Base-by-base conservation (phyloP, 2,113 vertebrate genomes). In the Nerophis lumbriciformis region DNA sequence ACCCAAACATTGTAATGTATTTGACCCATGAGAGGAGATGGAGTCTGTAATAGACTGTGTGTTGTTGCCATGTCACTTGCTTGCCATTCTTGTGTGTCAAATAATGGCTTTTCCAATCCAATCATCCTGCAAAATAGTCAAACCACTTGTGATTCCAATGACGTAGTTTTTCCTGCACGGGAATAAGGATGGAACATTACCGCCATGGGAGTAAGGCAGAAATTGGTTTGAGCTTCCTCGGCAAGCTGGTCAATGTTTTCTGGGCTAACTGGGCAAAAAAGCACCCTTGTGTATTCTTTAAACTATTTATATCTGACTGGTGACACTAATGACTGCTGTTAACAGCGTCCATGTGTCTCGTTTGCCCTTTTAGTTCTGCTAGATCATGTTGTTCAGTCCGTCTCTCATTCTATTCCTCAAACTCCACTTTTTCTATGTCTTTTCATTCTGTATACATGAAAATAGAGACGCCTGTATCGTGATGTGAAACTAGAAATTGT, bases 291-390 rank as follows among this genome's bases (percentile, higher is more conserved):
- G 73, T 49, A 72, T 79, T 77, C 63, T 82, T 81, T 69, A 44
- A 48, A 73, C 48, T 48, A 55, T 68, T 78, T 80, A 68, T 73
- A 63, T 71, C 72, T 55, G 36, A 57, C 54, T 53, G 53, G 42
- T 66, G 79, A 79, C 76, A 79, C 62, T 79, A 81, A 82, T 73
- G 73, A 66, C 61, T 61, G 14, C 21, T 50, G 71, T 73, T 78
- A 80, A 77, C 68, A 61, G 69, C 64, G 39, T 49, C 48, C 55
- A 69, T 58, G 69, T 48, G 13, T 77, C 48, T 6, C 62, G 56
- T 44, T 45, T 57, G 45, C 49, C 12, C 38, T 67, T 71, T 15
- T 55, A 39, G 19, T 21, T 15, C 63, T 39, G 64, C 68, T 72
- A 52, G 12, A 53, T 37, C 52, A 62, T 13, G 21, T 5, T 64